Percentiles rank a stretch among this genome's conserved stretches.
These are phyloP conservation scores for Sebastes miniatus DNA, from an alignment of 2,797 vertebrate genomes.

Conservation along the genomic window DNA sequence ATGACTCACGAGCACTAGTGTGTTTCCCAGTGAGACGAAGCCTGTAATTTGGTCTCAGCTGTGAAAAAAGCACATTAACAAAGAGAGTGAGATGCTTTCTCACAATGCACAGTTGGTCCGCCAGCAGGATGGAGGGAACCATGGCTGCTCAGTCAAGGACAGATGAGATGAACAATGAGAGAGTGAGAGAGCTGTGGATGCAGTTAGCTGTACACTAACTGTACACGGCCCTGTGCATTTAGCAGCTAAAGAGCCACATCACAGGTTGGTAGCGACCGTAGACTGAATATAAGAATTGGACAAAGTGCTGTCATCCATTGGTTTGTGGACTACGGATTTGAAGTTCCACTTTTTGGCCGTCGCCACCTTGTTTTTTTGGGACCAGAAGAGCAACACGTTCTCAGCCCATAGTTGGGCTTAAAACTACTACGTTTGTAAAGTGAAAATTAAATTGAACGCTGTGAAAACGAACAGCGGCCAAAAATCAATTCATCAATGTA, in stretches of 20 bases:
- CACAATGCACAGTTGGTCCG: constrained; percentile 22
- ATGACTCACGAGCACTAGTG: constrained; percentile 47
- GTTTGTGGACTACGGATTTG: too few species aligned
- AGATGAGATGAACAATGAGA: constrained; percentile 21
- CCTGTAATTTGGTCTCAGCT: constrained; percentile 61
- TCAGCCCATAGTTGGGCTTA: too few species aligned
- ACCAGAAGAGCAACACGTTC: too few species aligned
- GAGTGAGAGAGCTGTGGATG: neutral
- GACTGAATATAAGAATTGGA: neutral
- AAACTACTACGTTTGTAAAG: too few species aligned
- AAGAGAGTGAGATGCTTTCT: constrained; percentile 5
- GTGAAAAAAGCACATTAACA: constrained; percentile 35
- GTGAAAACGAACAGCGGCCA: too few species aligned
- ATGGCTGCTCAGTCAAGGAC: constrained; percentile 18
- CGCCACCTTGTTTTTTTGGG: too few species aligned
- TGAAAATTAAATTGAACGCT: too few species aligned
- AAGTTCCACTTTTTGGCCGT: too few species aligned
- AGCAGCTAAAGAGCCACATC: neutral
- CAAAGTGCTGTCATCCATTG: neutral
- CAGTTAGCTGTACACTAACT: neutral
- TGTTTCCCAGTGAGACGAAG: constrained; percentile 50
- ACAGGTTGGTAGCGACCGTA: neutral
- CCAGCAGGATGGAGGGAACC: constrained; percentile 36
- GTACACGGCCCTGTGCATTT: neutral
- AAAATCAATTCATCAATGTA: too few species aligned